A percentile compares a stretch with the other conserved stretches of the same genome.
These are phyloP conservation scores for Andricus curvator DNA, from an alignment of 2,888 invertebrate genomes.

Conservation along the genomic window DNA sequence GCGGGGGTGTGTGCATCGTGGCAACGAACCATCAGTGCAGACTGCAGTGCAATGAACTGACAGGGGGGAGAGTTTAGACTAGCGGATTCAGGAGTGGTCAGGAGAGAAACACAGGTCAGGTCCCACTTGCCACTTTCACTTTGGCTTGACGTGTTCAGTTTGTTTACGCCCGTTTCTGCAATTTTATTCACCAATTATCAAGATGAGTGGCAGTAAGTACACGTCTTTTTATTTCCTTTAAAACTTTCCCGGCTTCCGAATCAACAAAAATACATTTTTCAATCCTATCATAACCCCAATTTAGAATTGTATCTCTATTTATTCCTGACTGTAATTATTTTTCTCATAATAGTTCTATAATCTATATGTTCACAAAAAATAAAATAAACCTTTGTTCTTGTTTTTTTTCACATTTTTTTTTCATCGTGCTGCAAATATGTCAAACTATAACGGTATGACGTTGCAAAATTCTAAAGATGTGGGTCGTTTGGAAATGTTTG, in stretches of 20 bases:
- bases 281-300: not conserved
- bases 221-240: not conserved
- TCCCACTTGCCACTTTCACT: conserved; percentile 8
- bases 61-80: not conserved
- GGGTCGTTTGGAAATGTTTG: not conserved
- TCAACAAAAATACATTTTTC: not conserved
- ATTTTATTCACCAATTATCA: conserved; percentile 2
- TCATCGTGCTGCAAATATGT: not conserved
- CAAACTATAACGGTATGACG: not conserved
- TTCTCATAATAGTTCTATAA: not conserved
- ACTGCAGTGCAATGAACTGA: not conserved
- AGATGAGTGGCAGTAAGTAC: conserved; percentile 23
- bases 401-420: not conserved
- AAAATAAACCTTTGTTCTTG: not conserved
- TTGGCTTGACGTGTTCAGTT: not conserved
- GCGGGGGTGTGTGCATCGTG: not conserved
- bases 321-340: not conserved
- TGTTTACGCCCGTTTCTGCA: conserved; percentile 4
- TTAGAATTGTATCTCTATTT: not conserved
- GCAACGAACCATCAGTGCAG: not conserved
- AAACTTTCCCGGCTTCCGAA: not conserved
- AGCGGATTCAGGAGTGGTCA: no score
- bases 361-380: not conserved
- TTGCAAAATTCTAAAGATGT: not conserved
- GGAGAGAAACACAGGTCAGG: no score